phyloP scores from a whole-genome alignment of 2,888 invertebrate genomes.

The Cosmopolites sordidus region DNA sequence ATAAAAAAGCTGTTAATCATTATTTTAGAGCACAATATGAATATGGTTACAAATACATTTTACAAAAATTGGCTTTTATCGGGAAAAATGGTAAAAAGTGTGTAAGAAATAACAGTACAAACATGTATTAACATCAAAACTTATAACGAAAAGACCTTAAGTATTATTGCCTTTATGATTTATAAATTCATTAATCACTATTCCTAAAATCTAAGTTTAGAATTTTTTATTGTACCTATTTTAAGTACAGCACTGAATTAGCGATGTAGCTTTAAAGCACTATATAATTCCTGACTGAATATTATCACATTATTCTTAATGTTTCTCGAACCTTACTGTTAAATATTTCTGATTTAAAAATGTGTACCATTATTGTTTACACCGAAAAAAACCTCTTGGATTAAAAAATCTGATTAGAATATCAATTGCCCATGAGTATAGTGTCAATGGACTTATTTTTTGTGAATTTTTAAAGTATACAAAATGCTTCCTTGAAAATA shows the following conservation, averaged over 20 bases:
- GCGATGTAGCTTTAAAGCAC: slow-evolving; percentile 10
- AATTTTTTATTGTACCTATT: slow-evolving; percentile 9
- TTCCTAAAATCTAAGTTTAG: slow-evolving; percentile 6
- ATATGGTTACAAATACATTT: slow-evolving; percentile 5
- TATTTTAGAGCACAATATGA: slow-evolving; percentile 14
- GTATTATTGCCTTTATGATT: slow-evolving; percentile 9
- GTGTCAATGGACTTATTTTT: not conserved
- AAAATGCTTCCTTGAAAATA: not conserved
- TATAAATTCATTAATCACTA: slow-evolving; percentile 7
- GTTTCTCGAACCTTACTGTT: slow-evolving; percentile 2
- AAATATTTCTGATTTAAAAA: slow-evolving; percentile 1
- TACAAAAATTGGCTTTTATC: not conserved
- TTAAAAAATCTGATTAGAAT: not conserved
- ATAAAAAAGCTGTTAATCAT: slow-evolving; percentile 12
- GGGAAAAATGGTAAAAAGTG: slow-evolving; percentile 6
- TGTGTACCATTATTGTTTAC: not conserved
- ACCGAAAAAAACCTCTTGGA: not conserved
- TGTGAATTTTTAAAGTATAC: not conserved
- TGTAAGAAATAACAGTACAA: slow-evolving; percentile 14
- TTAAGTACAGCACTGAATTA: slow-evolving; percentile 6
- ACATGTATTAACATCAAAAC: slow-evolving; percentile 1
- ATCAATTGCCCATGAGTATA: not conserved
- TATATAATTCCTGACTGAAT: slow-evolving; percentile 16
- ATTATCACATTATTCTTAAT: slow-evolving; percentile 15
- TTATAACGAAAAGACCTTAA: slow-evolving; percentile 8